These are phyloP conservation scores for Lycaon pictus DNA, from an alignment of 2,113 vertebrate genomes.

Conservation along the genomic window DNA sequence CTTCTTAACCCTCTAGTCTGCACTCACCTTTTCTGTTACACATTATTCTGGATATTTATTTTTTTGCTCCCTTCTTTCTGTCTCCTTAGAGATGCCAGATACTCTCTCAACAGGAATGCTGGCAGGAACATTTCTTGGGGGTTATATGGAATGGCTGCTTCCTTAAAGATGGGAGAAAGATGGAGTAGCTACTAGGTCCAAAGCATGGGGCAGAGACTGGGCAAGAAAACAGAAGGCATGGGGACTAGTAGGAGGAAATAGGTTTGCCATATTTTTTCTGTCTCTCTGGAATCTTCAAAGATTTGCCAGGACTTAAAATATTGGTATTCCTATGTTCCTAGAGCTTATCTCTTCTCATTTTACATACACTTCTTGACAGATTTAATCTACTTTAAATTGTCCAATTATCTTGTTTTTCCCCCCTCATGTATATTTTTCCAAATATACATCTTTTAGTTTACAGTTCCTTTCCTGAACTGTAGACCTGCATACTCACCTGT, in stretches of 20 bases:
- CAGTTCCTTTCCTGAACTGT: not conserved
- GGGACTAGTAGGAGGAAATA: not conserved
- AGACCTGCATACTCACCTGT: not conserved
- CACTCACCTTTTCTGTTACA: not conserved
- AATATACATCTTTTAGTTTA: not conserved
- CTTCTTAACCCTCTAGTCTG: not conserved
- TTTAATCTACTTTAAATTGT: not conserved
- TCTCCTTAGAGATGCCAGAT: not conserved
- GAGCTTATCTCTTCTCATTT: slow-evolving; percentile 19
- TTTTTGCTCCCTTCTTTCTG: not conserved
- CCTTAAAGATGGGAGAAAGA: not conserved
- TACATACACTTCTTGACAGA: not conserved
- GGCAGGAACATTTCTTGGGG: not conserved
- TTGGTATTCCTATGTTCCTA: not conserved
- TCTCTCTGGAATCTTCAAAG: not conserved
- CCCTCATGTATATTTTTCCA: slow-evolving; percentile 20
- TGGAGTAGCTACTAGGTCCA: not conserved
- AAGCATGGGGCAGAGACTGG: not conserved
- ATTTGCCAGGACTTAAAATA: not conserved
- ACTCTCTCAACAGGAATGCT: not conserved
- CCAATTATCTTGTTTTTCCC: not conserved
- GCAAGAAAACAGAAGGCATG: not conserved
- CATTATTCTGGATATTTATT: not conserved
- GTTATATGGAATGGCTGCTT: not conserved
- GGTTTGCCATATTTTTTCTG: not conserved